Evolutionary conservation across 2,888 invertebrate species (phyloP), one percentile per base, ranked within the genome.

Genomic region (Acronicta alni): DNA sequence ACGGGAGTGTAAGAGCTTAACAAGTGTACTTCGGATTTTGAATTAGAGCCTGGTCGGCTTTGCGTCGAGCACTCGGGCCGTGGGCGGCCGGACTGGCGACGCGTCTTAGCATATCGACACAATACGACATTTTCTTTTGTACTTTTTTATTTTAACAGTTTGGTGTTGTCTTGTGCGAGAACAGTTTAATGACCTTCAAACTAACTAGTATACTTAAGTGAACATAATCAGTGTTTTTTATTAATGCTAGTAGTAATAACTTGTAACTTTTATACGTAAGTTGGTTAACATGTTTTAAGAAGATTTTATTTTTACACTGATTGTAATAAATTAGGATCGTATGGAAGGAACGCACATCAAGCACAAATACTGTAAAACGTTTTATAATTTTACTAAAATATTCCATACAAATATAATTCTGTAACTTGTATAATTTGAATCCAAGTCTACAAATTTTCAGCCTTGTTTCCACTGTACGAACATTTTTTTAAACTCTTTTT

Each of bases 1-100:
- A 96, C 96, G n/a, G 97, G 97, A 44, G 97, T 97, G 72, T 97
- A 96, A 94, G 75, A 62, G 32, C 32, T 46, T 2, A 12, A 12
- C 45, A 51, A 51, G 57, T 45, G 54, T 43, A 59, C 30, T 53
- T 61, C 45, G 73, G 79, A 80, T 76, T 80, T 75, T 72, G 84
- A 83, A 84, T 76, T 63, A 71, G 61, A 82, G 84, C 86, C 84
- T 74, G 72, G 69, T 66, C 54, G 82, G 85, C 82, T 69, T 67
- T 67, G 75, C 76, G 79, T 75, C 67, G 61, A 54, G 64, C 75
- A 62, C 64, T 66, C 67, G 65, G 61, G 57, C 67, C 68, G 67
- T 41, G 69, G 58, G 65, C 67, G 71, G 70, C 63, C 67, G 66
- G 56, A 54, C 60, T 37, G 48, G 57, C 57, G 79, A 78, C 82